phyloP scores from a whole-genome alignment of 1,140 invertebrate species.

The Medauroidea extradentata region DNA sequence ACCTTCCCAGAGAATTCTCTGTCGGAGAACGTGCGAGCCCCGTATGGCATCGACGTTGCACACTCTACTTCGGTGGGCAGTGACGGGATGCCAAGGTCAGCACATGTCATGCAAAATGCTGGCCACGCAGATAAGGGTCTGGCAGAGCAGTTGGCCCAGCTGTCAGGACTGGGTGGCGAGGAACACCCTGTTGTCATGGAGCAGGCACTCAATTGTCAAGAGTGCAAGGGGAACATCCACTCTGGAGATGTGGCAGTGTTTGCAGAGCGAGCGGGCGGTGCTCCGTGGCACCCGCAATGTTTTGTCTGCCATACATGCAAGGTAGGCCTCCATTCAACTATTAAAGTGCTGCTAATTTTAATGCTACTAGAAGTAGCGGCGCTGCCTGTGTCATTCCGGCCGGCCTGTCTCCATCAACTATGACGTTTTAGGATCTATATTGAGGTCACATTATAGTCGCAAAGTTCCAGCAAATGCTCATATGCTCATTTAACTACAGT shows the following conservation, averaged over 20 bases:
- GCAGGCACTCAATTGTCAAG: slow-evolving; percentile 33
- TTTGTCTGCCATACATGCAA: slow-evolving; percentile 80
- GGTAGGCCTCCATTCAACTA: no score
- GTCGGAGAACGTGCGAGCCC: no score
- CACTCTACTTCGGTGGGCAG: neutral
- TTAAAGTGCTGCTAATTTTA: no score
- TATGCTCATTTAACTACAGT: no score
- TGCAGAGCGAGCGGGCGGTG: slow-evolving; percentile 66
- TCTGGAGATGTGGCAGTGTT: slow-evolving; percentile 78
- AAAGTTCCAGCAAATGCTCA: no score
- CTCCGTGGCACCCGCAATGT: slow-evolving; percentile 83
- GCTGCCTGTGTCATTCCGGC: no score
- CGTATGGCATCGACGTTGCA: no score
- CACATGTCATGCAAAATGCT: slow-evolving; percentile 1
- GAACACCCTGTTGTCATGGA: no score
- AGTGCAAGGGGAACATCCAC: slow-evolving; percentile 54
- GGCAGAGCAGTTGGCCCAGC: neutral
- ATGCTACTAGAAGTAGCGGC: neutral
- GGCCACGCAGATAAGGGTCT: neutral
- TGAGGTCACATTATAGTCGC: no score
- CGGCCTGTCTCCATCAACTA: no score
- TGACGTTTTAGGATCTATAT: no score
- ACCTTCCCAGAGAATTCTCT: no score
- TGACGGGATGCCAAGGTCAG: slow-evolving; percentile 5
- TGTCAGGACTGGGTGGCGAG: neutral